phyloP scores from a whole-genome alignment of 2,888 invertebrate genomes.

The Rhingia campestris region DNA sequence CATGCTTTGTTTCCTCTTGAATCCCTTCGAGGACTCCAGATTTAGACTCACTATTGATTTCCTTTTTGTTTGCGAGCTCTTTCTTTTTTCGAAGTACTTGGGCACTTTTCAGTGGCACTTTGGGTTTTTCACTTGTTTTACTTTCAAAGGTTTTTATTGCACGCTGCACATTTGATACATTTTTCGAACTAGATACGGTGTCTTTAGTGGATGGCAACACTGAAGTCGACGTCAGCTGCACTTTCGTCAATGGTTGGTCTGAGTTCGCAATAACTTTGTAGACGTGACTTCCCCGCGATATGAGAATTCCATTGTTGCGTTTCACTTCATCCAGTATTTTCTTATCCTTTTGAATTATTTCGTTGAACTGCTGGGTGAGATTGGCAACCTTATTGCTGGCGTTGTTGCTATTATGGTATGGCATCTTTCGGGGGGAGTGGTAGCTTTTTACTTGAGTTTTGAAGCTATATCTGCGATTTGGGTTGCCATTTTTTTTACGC shows the following conservation, averaged over 20 bases:
- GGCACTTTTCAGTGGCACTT: constrained; percentile 79
- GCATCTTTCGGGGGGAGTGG: constrained; percentile 79
- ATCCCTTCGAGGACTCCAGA: constrained; percentile 56
- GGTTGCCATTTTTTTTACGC: constrained; percentile 58
- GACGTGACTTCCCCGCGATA: constrained; percentile 81
- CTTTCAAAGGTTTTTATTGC: constrained; percentile 80
- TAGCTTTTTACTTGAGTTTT: constrained; percentile 81
- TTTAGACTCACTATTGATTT: constrained; percentile 41
- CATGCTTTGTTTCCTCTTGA: constrained; percentile 53
- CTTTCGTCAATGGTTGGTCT: constrained; percentile 37
- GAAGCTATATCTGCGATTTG: constrained; percentile 81
- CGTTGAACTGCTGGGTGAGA: constrained; percentile 88
- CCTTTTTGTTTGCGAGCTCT: constrained; percentile 76
- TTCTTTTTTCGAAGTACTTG: constrained; percentile 80
- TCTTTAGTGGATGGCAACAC: constrained; percentile 43
- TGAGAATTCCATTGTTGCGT: constrained; percentile 84
- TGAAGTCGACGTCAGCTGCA: constrained; percentile 11
- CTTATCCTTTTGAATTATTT: constrained; percentile 84
- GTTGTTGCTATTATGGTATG: constrained; percentile 59
- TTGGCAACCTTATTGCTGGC: constrained; percentile 86
- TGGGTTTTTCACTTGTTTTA: constrained; percentile 79
- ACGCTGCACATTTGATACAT: constrained; percentile 80
- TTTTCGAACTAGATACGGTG: constrained; percentile 75
- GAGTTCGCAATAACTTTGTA: constrained; percentile 81
- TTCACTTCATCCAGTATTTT: constrained; percentile 84